phyloP scores from a whole-genome alignment of 2,797 vertebrate species.

The Ciconia nigra region DNA sequence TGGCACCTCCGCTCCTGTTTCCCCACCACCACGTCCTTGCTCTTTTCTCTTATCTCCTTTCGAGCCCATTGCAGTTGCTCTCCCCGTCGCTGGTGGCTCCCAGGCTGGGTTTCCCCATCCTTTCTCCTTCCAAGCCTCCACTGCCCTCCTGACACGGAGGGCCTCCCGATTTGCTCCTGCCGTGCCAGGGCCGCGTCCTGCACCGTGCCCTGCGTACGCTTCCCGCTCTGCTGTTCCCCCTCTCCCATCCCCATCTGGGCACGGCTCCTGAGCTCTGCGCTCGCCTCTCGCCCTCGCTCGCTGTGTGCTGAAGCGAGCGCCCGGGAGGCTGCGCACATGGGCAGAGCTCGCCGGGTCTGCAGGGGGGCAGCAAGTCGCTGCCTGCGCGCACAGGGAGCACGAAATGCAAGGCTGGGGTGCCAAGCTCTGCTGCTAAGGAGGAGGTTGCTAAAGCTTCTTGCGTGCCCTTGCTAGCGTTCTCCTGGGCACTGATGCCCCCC shows the following conservation, averaged over 20 bases:
- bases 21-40: not conserved
- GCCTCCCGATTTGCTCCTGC: not conserved
- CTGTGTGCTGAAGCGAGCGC: not conserved
- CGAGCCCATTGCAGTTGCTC: not conserved
- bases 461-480: not conserved
- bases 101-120: not conserved
- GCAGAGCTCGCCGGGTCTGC: not conserved
- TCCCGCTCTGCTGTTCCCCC: not conserved
- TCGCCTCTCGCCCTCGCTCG: not conserved
- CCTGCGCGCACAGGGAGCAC: accelerated
- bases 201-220: not conserved
- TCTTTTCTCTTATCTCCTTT: too few species aligned
- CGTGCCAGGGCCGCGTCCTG: not conserved
- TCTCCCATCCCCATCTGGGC: not conserved
- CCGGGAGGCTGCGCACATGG: not conserved
- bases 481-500: not conserved
- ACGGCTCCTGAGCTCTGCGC: not conserved
- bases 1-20: not conserved
- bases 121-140: not conserved
- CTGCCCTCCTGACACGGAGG: not conserved
- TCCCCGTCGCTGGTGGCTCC: not conserved
- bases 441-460: not conserved
- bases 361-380: not conserved
- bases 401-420: not conserved
- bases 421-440: not conserved